Conservation (phyloP, 2,797 vertebrate species). For the Hemitrygon akajei region DNA sequence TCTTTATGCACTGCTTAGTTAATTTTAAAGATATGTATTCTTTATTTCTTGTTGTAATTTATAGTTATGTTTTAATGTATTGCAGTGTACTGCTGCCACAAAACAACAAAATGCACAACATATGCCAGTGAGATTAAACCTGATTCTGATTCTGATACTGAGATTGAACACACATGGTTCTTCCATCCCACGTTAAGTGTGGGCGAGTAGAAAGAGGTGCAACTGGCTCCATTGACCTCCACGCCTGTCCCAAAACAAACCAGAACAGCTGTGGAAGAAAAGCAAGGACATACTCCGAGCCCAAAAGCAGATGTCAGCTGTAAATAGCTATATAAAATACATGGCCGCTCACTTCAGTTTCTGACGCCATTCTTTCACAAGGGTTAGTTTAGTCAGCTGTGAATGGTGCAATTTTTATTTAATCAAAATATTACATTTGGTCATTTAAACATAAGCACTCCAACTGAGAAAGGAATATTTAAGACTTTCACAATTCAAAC, state of each 20-base stretch:
- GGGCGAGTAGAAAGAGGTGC: conserved; percentile 47
- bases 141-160: too few relatives aligned
- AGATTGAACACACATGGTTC: conserved; percentile 59
- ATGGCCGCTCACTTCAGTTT: conserved; percentile 72
- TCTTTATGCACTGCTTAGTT: too few relatives aligned
- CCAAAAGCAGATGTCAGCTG: conserved; percentile 65
- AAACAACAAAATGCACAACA: too few relatives aligned
- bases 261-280: conserved; percentile 64
- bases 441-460: conserved; percentile 62
- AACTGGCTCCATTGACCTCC: conserved; percentile 59
- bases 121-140: too few relatives aligned
- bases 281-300: conserved; percentile 57
- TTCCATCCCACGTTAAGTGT: conserved; percentile 47
- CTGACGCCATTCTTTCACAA: conserved; percentile 72
- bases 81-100: too few relatives aligned
- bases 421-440: conserved; percentile 76
- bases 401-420: conserved; percentile 71
- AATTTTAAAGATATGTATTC: too few relatives aligned
- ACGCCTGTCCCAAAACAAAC: conserved; percentile 63
- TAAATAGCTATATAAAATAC: conserved; percentile 68
- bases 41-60: too few relatives aligned
- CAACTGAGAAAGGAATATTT: conserved; percentile 3
- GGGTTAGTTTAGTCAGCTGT: conserved; percentile 74
- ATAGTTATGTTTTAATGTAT: too few relatives aligned
- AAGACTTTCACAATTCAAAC: not conserved